Evolutionary conservation across 2,888 invertebrate genomes (phyloP).

Genomic region (Siphlonurus alternatus): DNA sequence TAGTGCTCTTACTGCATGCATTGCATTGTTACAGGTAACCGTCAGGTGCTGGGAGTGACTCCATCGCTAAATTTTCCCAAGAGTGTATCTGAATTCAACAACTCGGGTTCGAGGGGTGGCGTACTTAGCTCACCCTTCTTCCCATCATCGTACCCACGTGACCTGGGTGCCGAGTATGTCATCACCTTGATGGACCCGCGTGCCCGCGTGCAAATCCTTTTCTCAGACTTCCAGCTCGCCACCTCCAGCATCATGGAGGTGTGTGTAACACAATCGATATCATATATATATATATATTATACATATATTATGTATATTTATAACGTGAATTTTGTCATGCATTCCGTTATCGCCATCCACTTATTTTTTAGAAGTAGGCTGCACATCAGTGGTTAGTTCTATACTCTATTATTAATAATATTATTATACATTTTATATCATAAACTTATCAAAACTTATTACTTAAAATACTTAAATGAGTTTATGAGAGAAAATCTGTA

Average conservation of each 20-base stretch:
- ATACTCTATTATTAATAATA: too few species aligned
- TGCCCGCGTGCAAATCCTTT: constrained; percentile 42
- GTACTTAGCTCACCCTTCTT: constrained; percentile 48
- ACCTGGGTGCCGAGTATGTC: constrained; percentile 45
- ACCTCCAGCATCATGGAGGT: constrained; percentile 48
- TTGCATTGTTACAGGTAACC: constrained; percentile 33
- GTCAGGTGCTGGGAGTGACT: constrained; percentile 29
- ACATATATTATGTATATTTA: background rate
- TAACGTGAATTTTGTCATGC: too few species aligned
- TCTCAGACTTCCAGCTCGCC: constrained; percentile 49
- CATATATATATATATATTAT: background rate
- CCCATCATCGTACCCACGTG: constrained; percentile 45
- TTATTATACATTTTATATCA: too few species aligned
- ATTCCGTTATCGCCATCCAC: too few species aligned
- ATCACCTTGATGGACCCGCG: constrained; percentile 34
- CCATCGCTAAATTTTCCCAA: background rate
- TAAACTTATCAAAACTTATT: too few species aligned
- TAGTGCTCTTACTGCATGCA: too few species aligned
- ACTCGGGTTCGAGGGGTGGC: constrained; percentile 30
- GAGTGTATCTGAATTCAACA: constrained; percentile 12
- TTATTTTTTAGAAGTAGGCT: too few species aligned
- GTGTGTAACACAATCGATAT: constrained; percentile 8
- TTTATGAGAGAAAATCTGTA: too few species aligned
- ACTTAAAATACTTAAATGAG: too few species aligned
- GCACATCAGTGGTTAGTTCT: too few species aligned